Base-by-base conservation (phyloP, 35 echinoderm and acorn worm genomes). In the Patiria miniata region DNA sequence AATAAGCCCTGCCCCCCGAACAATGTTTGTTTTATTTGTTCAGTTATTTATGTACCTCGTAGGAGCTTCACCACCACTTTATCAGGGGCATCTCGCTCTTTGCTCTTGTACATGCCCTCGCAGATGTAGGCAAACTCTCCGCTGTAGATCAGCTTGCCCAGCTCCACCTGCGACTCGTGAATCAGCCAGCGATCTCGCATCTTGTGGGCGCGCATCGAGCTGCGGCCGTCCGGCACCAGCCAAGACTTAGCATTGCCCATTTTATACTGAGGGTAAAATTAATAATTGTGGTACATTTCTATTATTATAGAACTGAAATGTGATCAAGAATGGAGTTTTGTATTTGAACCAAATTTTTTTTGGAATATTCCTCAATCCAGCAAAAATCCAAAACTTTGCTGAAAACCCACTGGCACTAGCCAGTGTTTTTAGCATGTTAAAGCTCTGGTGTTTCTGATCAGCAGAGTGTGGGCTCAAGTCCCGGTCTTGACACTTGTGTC, bases 111-210 rank as follows among this genome's bases (percentile, higher is more conserved):
- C n/a, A 81, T 54, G 29, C 96, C 96, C 68, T 94, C 96, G 51
- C 89, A 94, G 18, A 99, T 65, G 29, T 99, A 99, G 8, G 92
- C 91, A 59, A 95, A 99, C 51, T 99, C 89, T 18, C 96, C 96
- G 33, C 88, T 92, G 78, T 89, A 87, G 10, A 99, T 39, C 1
- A 99, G 36, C 44, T 94, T 94, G 36, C 92, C 92, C 36, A 99
- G 39, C 7, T 84, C 52, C 36, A 99, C 61, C 61, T 90, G 76
- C 18, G 86, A 76, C 19, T 91, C 90, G 10, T 59, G 42, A 5
- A 99, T 87, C 34, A 89, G 79, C 96, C 96, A 99, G 15, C 83
- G 89, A 12, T 94, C 96, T 85, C 90, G 51, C 6, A 95, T 69
- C 39, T 91, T 86, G 23, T 86, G 81, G 1, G 73, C 78, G 56